These are phyloP conservation scores for Eupithecia dodoneata DNA, from an alignment of 2,888 invertebrate species.

Conservation along the genomic window DNA sequence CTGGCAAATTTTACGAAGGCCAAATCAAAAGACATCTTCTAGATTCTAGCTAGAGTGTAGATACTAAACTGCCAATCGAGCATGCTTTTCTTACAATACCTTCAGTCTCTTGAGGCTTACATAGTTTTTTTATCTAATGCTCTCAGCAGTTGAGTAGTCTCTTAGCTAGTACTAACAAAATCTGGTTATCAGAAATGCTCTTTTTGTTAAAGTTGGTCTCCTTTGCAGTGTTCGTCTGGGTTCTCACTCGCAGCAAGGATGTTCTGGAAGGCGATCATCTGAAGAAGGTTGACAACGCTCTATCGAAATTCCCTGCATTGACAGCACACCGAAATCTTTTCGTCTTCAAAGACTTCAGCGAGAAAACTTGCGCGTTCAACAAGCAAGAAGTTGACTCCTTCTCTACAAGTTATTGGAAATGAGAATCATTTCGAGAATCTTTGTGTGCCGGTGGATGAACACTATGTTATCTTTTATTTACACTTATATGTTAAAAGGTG, in stretches of 20 bases:
- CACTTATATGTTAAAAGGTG: not conserved
- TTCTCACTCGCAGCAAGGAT: slow-evolving; percentile 67
- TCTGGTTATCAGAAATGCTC: not conserved
- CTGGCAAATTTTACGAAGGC: too few species aligned
- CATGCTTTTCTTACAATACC: too few species aligned
- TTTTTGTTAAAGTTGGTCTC: not conserved
- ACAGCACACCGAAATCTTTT: slow-evolving; percentile 67
- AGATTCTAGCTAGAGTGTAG: too few species aligned
- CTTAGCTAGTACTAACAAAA: not conserved
- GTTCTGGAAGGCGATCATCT: slow-evolving; percentile 63
- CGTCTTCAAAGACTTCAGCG: slow-evolving; percentile 70
- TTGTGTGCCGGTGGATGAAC: slow-evolving; percentile 4
- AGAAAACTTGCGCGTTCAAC: slow-evolving; percentile 61
- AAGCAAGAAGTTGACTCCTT: slow-evolving; percentile 70
- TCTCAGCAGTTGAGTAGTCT: too few species aligned
- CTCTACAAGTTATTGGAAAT: slow-evolving; percentile 72
- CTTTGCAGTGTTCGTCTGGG: slow-evolving; percentile 74
- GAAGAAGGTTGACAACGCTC: slow-evolving; percentile 65
- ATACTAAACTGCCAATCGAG: too few species aligned
- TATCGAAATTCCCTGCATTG: slow-evolving; percentile 71
- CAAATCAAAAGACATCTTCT: too few species aligned
- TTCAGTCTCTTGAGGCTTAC: too few species aligned
- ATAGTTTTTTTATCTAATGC: too few species aligned
- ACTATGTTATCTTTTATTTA: not conserved
- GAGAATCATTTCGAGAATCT: slow-evolving; percentile 27